Percentiles rank a stretch among this genome's conserved stretches.
Conservation (phyloP, 2,888 invertebrate genomes). For the Callyntrura guangdongensis region DNA sequence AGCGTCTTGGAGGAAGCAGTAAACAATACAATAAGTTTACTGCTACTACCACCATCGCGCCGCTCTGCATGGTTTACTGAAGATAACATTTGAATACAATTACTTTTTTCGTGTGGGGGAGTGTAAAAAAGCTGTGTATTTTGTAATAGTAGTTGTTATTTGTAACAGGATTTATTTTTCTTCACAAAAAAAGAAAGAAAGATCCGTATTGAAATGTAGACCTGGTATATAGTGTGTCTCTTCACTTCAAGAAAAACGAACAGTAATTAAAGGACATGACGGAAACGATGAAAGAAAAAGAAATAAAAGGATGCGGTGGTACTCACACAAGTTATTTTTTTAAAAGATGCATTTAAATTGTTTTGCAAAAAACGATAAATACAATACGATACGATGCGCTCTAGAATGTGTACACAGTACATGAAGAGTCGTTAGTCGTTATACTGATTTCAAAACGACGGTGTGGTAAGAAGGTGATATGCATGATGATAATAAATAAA, state of each 20-base stretch:
- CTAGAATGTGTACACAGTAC: too few species aligned
- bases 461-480: too few species aligned
- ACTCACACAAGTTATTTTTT: not conserved
- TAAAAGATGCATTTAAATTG: not conserved
- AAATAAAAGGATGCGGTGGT: not conserved
- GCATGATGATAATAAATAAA: not conserved
- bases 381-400: too few species aligned
- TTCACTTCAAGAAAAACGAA: not conserved
- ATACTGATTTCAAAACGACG: too few species aligned
- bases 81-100: conserved; percentile 68
- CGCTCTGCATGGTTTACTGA: conserved; percentile 53
- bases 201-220: not conserved
- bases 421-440: too few species aligned
- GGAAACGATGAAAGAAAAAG: conserved; percentile 39
- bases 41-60: not conserved
- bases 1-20: conserved; percentile 22
- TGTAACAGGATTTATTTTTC: conserved; percentile 4
- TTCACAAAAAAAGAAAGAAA: not conserved
- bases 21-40: conserved; percentile 50
- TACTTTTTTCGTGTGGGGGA: conserved; percentile 21
- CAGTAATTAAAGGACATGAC: conserved; percentile 51
- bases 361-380: too few species aligned
- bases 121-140: conserved; percentile 14
- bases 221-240: not conserved
- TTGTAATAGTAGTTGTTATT: conserved; percentile 26